A percentile compares a stretch with the other conserved stretches of the same genome.
phyloP scores from a whole-genome alignment of 2,113 vertebrate species.

The mouse (Mus musculus) region GRCm39 chr6:122859501-122860000 shows the following conservation, averaged over 20 bases:
- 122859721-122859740: background rate
- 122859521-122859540: background rate
- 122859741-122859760: background rate
- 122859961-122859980: background rate
- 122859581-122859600: background rate
- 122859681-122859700: background rate
- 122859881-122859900: slow-evolving; percentile 88
- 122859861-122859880: slow-evolving; percentile 88
- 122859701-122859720: background rate
- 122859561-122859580: background rate
- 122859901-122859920: slow-evolving; percentile 88
- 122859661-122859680: no score
- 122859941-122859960: slow-evolving; percentile 87
- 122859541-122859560: background rate
- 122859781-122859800: slow-evolving; percentile 89
- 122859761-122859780: slow-evolving; percentile 88
- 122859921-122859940: slow-evolving; percentile 86
- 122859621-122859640: background rate
- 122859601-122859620: background rate
- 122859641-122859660: background rate
- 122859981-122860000: slow-evolving; percentile 8
- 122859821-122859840: slow-evolving; percentile 92
- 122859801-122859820: slow-evolving; percentile 89
- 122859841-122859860: slow-evolving; percentile 95
- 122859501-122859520: background rate